A percentile compares a stretch with the other conserved stretches of the same genome.
Conservation (phyloP, 2,888 invertebrate species). For the Ceriagrion tenellum region DNA sequence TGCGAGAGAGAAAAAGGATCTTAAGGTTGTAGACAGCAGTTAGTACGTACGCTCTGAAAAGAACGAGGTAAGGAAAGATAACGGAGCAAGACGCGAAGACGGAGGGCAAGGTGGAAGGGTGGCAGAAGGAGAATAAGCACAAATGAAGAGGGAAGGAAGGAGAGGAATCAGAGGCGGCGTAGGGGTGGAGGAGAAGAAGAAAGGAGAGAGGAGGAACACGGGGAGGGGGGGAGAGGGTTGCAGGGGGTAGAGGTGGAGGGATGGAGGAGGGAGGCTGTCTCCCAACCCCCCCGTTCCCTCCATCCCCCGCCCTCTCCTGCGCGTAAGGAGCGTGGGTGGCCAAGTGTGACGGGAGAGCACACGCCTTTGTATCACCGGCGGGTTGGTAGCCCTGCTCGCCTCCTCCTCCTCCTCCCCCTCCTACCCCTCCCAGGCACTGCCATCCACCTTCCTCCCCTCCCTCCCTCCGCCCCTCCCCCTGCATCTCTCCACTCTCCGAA, state of each 20-base stretch:
- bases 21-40: too few species aligned
- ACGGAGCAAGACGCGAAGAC: too few species aligned
- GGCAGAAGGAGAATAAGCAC: too few species aligned
- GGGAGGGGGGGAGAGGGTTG: not conserved
- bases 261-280: not conserved
- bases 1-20: too few species aligned
- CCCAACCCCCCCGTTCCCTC: too few species aligned
- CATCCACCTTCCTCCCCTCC: not conserved
- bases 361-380: conserved; percentile 26
- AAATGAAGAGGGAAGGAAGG: not conserved
- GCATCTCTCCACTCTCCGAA: conserved; percentile 40
- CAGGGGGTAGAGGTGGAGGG: too few species aligned
- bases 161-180: not conserved
- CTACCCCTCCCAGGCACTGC: not conserved
- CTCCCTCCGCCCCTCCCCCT: conserved; percentile 24
- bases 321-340: conserved; percentile 54
- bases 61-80: too few species aligned
- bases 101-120: too few species aligned
- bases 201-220: not conserved
- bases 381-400: conserved; percentile 51
- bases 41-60: too few species aligned
- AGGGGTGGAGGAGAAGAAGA: not conserved
- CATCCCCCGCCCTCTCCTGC: not conserved
- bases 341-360: conserved; percentile 55
- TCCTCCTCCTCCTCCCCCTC: not conserved